Percentiles rank a stretch among this genome's conserved stretches.
phyloP scores from a whole-genome alignment of 2,888 invertebrate species.

The Lasius platythorax region DNA sequence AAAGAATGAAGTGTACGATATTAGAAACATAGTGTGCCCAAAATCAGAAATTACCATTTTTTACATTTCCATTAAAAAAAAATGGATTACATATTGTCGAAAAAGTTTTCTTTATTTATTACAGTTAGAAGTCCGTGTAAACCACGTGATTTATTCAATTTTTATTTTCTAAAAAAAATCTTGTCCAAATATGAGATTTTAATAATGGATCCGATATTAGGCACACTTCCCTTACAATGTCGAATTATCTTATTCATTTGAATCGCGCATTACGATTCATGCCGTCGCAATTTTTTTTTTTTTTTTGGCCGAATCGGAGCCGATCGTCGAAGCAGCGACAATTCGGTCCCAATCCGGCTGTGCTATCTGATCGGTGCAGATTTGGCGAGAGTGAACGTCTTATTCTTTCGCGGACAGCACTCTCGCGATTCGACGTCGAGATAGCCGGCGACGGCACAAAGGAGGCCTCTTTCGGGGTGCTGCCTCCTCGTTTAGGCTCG shows the following conservation, averaged over 20 bases:
- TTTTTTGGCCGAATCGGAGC: constrained; percentile 16
- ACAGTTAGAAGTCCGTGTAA: no score
- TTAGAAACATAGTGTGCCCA: no score
- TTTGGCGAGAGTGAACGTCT: constrained; percentile 69
- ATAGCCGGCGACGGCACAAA: constrained; percentile 72
- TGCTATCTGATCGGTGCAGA: constrained; percentile 71
- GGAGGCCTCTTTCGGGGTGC: constrained; percentile 44
- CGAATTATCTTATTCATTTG: constrained; percentile 69
- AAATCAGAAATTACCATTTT: no score
- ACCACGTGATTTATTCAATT: no score
- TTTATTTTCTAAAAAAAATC: no score
- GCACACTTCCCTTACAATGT: no score
- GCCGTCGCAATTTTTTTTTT: constrained; percentile 25
- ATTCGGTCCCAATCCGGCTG: constrained; percentile 37
- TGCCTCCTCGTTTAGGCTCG: constrained; percentile 59
- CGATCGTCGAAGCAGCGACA: constrained; percentile 64
- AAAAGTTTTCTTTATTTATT: no score
- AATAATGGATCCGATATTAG: no score
- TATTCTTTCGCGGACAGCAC: constrained; percentile 70
- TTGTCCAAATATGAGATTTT: no score
- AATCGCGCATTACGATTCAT: constrained; percentile 69
- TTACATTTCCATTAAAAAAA: no score
- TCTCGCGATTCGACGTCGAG: constrained; percentile 70
- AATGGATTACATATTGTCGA: no score
- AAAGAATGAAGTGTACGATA: no score